A percentile compares a stretch with the other conserved stretches of the same genome.
Conservation (phyloP, 2,113 vertebrate species). For the Sigmodon hispidus region DNA sequence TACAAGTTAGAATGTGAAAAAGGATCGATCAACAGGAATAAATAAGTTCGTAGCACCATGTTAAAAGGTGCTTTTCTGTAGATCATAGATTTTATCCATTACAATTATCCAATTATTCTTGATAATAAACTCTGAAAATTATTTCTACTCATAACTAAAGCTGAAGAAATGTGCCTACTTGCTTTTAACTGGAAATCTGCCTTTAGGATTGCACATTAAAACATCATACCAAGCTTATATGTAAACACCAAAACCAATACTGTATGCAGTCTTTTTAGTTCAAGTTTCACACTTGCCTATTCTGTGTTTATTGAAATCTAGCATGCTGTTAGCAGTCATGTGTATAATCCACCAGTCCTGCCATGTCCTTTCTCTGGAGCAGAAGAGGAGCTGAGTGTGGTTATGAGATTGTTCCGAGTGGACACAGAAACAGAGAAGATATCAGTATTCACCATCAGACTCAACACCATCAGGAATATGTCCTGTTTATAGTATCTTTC, state of each 20-base stretch:
- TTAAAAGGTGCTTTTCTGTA: slow-evolving; percentile 75
- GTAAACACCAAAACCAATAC: slow-evolving; percentile 24
- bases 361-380: background rate
- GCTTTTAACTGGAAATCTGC: slow-evolving; percentile 77
- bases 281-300: background rate
- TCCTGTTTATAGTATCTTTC: background rate
- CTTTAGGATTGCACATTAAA: slow-evolving; percentile 69
- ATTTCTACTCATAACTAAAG: slow-evolving; percentile 69
- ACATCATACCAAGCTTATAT: slow-evolving; percentile 38
- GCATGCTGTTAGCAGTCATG: background rate
- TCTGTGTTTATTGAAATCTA: slow-evolving; percentile 47
- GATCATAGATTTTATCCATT: slow-evolving; percentile 75
- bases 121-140: slow-evolving; percentile 65
- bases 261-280: background rate
- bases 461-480: slow-evolving; percentile 6
- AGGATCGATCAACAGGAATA: slow-evolving; percentile 68
- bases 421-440: background rate
- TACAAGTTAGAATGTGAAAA: slow-evolving; percentile 66
- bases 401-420: background rate
- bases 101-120: slow-evolving; percentile 66
- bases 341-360: background rate
- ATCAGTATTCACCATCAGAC: background rate
- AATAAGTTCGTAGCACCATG: slow-evolving; percentile 69
- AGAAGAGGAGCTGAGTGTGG: background rate
- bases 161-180: slow-evolving; percentile 77